Base-by-base conservation (phyloP, 2,888 invertebrate genomes). In the Caenorhabditis japonica region DNA sequence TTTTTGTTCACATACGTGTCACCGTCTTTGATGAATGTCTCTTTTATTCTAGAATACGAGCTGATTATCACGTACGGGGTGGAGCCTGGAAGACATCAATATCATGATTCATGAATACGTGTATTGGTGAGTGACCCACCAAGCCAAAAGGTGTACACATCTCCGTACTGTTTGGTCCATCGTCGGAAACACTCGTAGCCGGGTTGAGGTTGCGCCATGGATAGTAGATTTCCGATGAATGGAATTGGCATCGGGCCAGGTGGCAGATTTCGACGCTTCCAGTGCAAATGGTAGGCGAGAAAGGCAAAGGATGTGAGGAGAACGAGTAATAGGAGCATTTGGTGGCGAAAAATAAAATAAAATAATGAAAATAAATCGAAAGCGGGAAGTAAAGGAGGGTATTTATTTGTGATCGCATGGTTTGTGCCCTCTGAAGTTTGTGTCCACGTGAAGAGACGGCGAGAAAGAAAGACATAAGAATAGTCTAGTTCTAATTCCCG, bases 1-100 rank as follows among this genome's bases (percentile, higher is more conserved):
- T 36, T 47, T 15, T 75, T 70, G 39, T 66, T 59, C 25, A 53
- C 38, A 43, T 69, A 79, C 0, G 66, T 70, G 34, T 79, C 76
- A 4, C 61, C 75, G 36, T 79, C 79, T 5, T 53, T 61, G 13
- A 79, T 62, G 56, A 79, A 76, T 0, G 79, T 74, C 19, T 79
- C 75, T 34, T 79, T 74, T 36, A 79, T 55, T 0, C 38, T 27
- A 4, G 60, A 39, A 34, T 69, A 79, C 34, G 62, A 62, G 19
- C 43, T 27, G n/a, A 78, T 70, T 0, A 64, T 43, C 8, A 78
- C 39, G 10, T 52, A 59, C 2, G 77, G 77, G 2, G 34, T 13
- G 17, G 58, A 36, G 10, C 68, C 76, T 75, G 39, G 4, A 62
- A 49, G 10, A 10, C 7, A 8, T n/a, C n/a, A n/a, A n/a, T n/a